Evolutionary conservation across 2,113 vertebrate genomes (phyloP).

Genomic region (Callocephalon fimbriatum): DNA sequence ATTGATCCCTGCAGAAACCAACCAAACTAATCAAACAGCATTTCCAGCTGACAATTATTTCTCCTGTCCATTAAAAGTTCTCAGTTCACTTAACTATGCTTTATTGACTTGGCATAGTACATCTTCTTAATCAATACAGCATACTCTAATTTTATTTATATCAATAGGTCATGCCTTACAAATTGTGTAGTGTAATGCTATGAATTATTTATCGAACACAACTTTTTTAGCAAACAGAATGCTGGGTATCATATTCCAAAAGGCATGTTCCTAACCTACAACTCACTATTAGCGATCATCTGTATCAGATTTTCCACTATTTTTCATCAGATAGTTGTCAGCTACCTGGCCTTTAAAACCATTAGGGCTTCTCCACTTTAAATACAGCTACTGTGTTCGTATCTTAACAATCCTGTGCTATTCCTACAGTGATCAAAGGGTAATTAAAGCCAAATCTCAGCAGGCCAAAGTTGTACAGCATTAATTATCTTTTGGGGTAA

Average conservation of each 20-base stretch:
- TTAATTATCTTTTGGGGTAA: not conserved
- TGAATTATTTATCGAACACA: not conserved
- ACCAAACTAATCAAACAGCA: not conserved
- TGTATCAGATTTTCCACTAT: not conserved
- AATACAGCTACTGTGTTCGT: not conserved
- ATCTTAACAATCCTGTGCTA: not conserved
- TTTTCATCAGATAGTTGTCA: not conserved
- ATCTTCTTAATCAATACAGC: not conserved
- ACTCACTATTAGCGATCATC: not conserved
- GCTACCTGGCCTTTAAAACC: not conserved
- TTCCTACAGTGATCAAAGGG: not conserved
- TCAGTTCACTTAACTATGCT: not conserved
- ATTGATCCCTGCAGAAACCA: not conserved
- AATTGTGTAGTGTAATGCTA: rapidly evolving
- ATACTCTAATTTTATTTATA: not conserved
- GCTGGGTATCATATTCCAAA: not conserved
- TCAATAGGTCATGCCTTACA: not conserved
- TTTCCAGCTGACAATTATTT: not conserved
- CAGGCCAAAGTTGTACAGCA: not conserved
- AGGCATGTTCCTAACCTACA: not conserved
- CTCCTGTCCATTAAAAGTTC: not conserved
- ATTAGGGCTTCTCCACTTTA: not conserved
- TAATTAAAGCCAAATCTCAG: not conserved
- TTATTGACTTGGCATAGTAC: not conserved
- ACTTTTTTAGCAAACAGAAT: not conserved